Evolutionary conservation across 2,888 invertebrate species (phyloP).

Genomic region (Amorpha juglandis): DNA sequence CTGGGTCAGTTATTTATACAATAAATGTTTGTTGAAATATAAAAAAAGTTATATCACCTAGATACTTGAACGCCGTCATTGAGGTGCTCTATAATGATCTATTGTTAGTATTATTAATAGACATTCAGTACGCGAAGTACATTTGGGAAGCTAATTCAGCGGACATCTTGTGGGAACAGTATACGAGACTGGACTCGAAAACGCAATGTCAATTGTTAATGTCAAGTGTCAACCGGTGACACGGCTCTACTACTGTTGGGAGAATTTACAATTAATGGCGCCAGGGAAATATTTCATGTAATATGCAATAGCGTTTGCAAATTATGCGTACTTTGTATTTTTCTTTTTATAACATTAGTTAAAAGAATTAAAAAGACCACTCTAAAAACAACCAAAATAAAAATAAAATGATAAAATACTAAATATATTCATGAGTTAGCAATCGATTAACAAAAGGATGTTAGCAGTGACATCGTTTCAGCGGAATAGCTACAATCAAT

Average conservation of each 20-base stretch:
- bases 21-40: background rate
- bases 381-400: background rate
- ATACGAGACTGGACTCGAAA: slow-evolving; percentile 38
- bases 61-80: slow-evolving; percentile 1
- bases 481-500: slow-evolving; percentile 74
- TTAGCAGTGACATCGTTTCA: slow-evolving; percentile 37
- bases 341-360: too few relatives aligned
- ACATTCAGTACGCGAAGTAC: slow-evolving; percentile 34
- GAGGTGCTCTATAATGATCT: slow-evolving; percentile 36
- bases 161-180: slow-evolving; percentile 38
- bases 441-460: slow-evolving; percentile 10
- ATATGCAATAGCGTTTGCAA: slow-evolving; percentile 1
- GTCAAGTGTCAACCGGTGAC: slow-evolving; percentile 27
- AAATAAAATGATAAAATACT: background rate
- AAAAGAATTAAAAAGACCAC: too few relatives aligned
- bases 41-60: background rate
- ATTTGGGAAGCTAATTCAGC: slow-evolving; percentile 40
- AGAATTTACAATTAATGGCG: slow-evolving; percentile 21
- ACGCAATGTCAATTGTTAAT: slow-evolving; percentile 27
- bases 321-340: background rate
- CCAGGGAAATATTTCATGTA: background rate
- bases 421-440: slow-evolving; percentile 9
- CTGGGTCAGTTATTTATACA: too few relatives aligned
- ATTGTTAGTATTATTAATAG: slow-evolving; percentile 36
- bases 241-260: background rate